These are phyloP conservation scores for Mesembrinibis cayennensis DNA, from an alignment of 2,113 vertebrate genomes.

Conservation along the genomic window DNA sequence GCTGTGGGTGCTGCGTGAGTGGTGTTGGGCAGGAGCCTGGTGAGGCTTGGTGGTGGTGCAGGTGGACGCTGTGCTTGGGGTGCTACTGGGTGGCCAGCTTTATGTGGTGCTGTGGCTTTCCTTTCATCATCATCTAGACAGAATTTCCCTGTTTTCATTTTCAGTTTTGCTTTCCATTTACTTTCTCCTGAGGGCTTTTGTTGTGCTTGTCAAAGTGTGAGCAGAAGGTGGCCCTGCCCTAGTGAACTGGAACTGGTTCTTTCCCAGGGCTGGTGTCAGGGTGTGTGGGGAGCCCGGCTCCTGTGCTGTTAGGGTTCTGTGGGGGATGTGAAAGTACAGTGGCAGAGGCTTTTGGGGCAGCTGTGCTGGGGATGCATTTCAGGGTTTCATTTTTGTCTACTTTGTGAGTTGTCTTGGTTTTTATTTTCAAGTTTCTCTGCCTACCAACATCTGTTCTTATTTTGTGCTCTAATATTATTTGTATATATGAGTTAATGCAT, in stretches of 20 bases:
- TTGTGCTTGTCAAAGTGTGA: not conserved
- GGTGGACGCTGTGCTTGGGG: not conserved
- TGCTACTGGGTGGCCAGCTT: rapidly evolving
- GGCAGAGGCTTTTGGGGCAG: rapidly evolving
- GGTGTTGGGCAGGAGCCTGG: not conserved
- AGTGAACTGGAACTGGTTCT: not conserved
- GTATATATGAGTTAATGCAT: not conserved
- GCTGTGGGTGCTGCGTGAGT: too few species aligned
- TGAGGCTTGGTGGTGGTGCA: not conserved
- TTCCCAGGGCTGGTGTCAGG: not conserved
- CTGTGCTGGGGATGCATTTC: not conserved
- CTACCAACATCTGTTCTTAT: not conserved
- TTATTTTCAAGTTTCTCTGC: not conserved
- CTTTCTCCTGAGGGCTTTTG: not conserved
- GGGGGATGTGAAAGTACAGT: rapidly evolving
- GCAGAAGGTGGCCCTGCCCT: not conserved
- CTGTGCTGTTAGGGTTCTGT: not conserved
- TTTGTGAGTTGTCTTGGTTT: not conserved
- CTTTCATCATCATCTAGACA: not conserved
- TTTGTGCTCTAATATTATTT: not conserved
- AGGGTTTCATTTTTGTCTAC: not conserved
- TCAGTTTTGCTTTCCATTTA: not conserved
- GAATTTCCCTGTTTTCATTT: not conserved
- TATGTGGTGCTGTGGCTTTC: not conserved
- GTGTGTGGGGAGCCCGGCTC: rapidly evolving